phyloP scores from a whole-genome alignment of 2,888 invertebrate genomes.

The Strigamia maritima region DNA sequence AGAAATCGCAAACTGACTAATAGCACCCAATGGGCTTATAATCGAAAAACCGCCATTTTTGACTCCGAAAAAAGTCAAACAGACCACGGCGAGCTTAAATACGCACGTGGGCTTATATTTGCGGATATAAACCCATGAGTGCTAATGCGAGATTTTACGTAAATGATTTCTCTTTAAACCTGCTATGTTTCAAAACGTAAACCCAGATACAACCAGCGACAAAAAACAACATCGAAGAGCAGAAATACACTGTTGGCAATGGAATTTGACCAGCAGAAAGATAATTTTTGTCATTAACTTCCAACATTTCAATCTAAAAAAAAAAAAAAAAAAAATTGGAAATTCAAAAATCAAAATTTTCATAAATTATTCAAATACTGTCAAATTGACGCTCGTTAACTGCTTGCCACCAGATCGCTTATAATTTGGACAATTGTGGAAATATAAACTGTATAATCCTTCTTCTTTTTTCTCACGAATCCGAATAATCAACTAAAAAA shows the following conservation, averaged over 20 bases:
- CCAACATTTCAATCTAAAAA: conserved; percentile 77
- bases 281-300: conserved; percentile 79
- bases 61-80: neutral
- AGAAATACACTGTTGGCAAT: conserved; percentile 83
- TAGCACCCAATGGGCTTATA: too few species aligned
- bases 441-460: conserved; percentile 90
- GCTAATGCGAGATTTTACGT: too few species aligned
- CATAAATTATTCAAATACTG: conserved; percentile 62
- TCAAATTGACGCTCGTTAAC: conserved; percentile 62
- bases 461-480: conserved; percentile 74
- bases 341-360: neutral
- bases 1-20: too few species aligned
- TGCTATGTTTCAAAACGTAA: conserved; percentile 75
- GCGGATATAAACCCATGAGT: too few species aligned
- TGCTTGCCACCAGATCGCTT: conserved; percentile 45
- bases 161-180: too few species aligned
- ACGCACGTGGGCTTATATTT: too few species aligned
- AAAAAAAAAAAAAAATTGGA: conserved; percentile 7
- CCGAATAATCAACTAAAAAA: conserved; percentile 65
- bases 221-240: conserved; percentile 80
- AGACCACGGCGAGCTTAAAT: too few species aligned
- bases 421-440: conserved; percentile 79
- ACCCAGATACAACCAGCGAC: conserved; percentile 90
- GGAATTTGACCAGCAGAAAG: conserved; percentile 96
- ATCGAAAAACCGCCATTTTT: too few species aligned